Base-by-base conservation (phyloP, 2,888 invertebrate genomes). In the Lepetodrilus schrolli region DNA sequence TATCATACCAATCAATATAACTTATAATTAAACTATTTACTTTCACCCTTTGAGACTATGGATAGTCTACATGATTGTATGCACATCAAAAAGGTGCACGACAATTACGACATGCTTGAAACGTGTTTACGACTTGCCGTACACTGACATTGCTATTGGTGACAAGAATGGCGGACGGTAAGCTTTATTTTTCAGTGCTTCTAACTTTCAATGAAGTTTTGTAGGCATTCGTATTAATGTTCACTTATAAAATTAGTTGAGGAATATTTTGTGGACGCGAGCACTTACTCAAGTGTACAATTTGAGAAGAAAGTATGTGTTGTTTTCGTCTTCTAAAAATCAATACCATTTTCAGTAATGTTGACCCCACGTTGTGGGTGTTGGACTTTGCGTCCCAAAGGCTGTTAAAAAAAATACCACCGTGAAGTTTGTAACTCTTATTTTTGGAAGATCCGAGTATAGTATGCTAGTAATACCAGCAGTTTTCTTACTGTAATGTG, bases 111-210 rank as follows among this genome's bases (percentile, higher is more conserved):
- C 58, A 58, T 30, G n/a, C n/a, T n/a, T n/a, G n/a, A n/a, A 58
- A 30, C 58, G 10, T 58, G 21, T 58, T 58, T 58, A 58, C 58
- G 58, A 58, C 58, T 21, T 58, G 58, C 58, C 30, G 58, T 58
- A 4, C 21, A 26, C 26, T 8, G 26, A 58, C 58, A 58, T 74
- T 76, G 70, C 73, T 76, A 74, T 76, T 78, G 75, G 78, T 72
- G 75, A 78, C 75, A 69, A 74, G 75, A 51, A 78, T 78, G 78
- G 78, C 78, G 58, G 78, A 78, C 37, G 78, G 78, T 76, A 77
- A 43, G 74, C 48, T 51, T 69, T 26, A 30, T 30, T 13, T 0
- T 5, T 30, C 51, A n/a, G n/a, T n/a, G 37, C 20, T 71, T 17
- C 38, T n/a, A 23, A 26, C 38, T 20, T 70, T 38, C 17, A 48